Base-by-base conservation (phyloP, 1,140 invertebrate species). In the Cotesia glomerata region DNA sequence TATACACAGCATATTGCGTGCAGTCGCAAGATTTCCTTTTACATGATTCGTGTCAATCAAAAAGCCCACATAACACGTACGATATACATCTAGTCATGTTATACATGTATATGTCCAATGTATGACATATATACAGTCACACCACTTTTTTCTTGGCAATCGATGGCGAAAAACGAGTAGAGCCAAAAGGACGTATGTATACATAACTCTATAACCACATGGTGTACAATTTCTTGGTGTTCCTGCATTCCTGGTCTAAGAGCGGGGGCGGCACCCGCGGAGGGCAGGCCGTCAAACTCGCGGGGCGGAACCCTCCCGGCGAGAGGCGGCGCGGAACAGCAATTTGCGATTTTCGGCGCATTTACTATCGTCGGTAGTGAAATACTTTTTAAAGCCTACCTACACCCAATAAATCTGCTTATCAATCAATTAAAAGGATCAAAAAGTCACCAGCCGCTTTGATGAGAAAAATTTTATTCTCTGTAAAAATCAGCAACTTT, bases 221-320 rank as follows among this genome's bases (percentile, higher is more conserved):
- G 13, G 45, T 39, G 34, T 52, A 52, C 54, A 62, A 70, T 86
- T 85, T 79, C 81, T 84, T 75, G 69, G 61, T 65, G 70, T 78
- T 86, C 64, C 85, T 87, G 86, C 76, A 79, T 81, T 84, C 86
- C 86, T 87, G 81, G 79, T 87, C 83, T 36, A 86, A 85, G 82
- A 85, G 85, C 86, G 86, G 85, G 85, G 86, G 86, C 86, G 85
- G 86, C 84, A 85, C 86, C 84, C 84, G 84, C 85, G 85, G 86
- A 87, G 85, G 86, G 86, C 86, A 87, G 86, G 85, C 85, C 85
- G 81, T 87, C 84, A 86, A 86, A 86, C 84, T 85, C 82, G 86
- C 82, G 86, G 86, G 86, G 86, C 86, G 86, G 85, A 86, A 86
- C 85, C 85, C 82, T 79, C 79, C 78, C 82, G 77, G 64, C 79